Evolutionary conservation across 2,888 invertebrate species (phyloP), one percentile per base, ranked within the genome.

Genomic region (Drosophila falleni): DNA sequence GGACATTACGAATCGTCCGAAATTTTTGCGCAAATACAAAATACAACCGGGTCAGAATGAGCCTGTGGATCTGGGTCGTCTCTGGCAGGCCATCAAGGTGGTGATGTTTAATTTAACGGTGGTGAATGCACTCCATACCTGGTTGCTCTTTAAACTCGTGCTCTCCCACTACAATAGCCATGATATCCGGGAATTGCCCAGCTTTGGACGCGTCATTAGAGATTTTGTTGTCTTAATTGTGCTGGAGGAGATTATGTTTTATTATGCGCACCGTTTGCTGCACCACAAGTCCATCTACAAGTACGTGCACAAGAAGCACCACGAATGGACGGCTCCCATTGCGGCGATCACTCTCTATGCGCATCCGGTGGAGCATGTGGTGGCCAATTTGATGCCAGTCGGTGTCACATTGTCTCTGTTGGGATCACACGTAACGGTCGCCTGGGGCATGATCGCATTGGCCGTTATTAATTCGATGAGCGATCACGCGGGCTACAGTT

Each of bases 301-400:
- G 87, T 94, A 95, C 89, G 95, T 97, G 74, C 97, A 97, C 92
- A 97, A 97, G 91, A 94, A 95, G 83, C 97, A 97, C 90, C 97
- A 97, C 84, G 96, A 97, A 91, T 97, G 97, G 97, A 96, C 96
- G 0, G 95, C 97, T 0, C 97, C 97, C 0, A 95, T 97, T 51
- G 96, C 97, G 0, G 95, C 96, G 3, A 95, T 96, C 0, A 95
- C 96, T 2, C 93, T 96, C 42, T 97, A 97, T 90, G 95, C 96
- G 74, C 96, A 97, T 92, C 97, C 97, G 0, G 85, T 96, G 31
- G 95, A 95, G 85, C 96, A 97, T 91, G 92, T 96, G 50, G 92
- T 97, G 69, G 95, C 96, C 42, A 97, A 97, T 92, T 89, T 97
- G 70, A 69, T 96, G 53, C 97, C 97, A 5, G 95, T 96, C 1